Conservation (phyloP, 1,140 invertebrate genomes). For the Drosophila busckii region DNA sequence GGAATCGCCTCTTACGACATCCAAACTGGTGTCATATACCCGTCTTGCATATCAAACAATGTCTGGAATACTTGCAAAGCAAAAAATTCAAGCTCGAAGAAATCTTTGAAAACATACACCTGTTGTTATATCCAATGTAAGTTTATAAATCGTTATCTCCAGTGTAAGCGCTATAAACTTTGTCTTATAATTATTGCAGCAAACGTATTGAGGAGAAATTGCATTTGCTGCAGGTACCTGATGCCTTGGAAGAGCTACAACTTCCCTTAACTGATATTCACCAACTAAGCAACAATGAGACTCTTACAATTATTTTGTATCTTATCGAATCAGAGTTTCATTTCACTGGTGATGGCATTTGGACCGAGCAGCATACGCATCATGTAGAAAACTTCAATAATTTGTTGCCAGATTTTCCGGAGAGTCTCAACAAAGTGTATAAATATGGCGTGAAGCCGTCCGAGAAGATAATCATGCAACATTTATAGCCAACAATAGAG, state of each 20-base stretch:
- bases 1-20: conserved; percentile 79
- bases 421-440: conserved; percentile 71
- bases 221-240: conserved; percentile 31
- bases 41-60: conserved; percentile 80
- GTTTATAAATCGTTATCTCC: neutral
- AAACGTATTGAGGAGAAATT: conserved; percentile 75
- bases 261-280: conserved; percentile 34
- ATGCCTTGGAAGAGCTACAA: conserved; percentile 58
- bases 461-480: conserved; percentile 34
- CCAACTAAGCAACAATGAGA: conserved; percentile 51
- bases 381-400: conserved; percentile 77
- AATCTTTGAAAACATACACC: conserved; percentile 80
- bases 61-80: conserved; percentile 79
- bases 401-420: conserved; percentile 69
- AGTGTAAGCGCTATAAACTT: neutral
- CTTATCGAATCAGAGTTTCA: conserved; percentile 78
- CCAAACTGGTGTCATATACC: conserved; percentile 82
- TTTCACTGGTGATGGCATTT: conserved; percentile 80
- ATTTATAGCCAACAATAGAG: conserved; percentile 22
- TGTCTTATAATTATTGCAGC: conserved; percentile 12
- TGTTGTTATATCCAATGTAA: conserved; percentile 81
- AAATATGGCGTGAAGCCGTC: conserved; percentile 71
- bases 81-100: conserved; percentile 79
- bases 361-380: conserved; percentile 72
- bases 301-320: conserved; percentile 75